Evolutionary conservation across 35 echinoderm and acorn worm genomes (phyloP).

Genomic region (Heliocidaris erythrogramma): DNA sequence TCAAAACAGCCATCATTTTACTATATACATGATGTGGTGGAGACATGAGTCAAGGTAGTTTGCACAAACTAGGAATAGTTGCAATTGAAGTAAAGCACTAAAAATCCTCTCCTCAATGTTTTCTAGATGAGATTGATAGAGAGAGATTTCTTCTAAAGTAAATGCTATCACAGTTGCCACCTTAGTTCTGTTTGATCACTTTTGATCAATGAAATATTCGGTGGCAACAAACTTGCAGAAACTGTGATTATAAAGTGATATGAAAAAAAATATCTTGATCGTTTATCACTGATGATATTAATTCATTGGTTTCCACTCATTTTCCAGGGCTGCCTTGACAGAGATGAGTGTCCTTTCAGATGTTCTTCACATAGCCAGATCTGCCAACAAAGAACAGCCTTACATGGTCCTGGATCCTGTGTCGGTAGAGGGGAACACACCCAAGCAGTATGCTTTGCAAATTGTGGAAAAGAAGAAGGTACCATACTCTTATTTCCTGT

Average conservation of each 20-base stretch:
- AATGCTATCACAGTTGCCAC: too few relatives aligned
- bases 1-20: too few relatives aligned
- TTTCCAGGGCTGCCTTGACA: conserved; percentile 78
- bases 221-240: too few relatives aligned
- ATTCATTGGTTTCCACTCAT: neutral
- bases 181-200: too few relatives aligned
- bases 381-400: conserved; percentile 68
- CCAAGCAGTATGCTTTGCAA: conserved; percentile 71
- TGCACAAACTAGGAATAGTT: too few relatives aligned
- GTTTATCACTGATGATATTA: neutral
- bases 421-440: conserved; percentile 60
- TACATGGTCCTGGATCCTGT: conserved; percentile 93
- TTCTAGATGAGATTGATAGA: too few relatives aligned
- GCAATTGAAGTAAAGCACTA: too few relatives aligned
- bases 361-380: conserved; percentile 78
- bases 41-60: too few relatives aligned
- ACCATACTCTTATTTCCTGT: neutral
- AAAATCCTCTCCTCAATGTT: too few relatives aligned
- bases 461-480: conserved; percentile 93
- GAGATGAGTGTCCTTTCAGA: conserved; percentile 94
- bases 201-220: too few relatives aligned
- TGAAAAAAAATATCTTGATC: neutral
- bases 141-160: too few relatives aligned
- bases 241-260: neutral
- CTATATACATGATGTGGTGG: too few relatives aligned